Evolutionary conservation across 1,140 invertebrate species (phyloP), one percentile per base, ranked within the genome.

Genomic region (Charaxes varanes): DNA sequence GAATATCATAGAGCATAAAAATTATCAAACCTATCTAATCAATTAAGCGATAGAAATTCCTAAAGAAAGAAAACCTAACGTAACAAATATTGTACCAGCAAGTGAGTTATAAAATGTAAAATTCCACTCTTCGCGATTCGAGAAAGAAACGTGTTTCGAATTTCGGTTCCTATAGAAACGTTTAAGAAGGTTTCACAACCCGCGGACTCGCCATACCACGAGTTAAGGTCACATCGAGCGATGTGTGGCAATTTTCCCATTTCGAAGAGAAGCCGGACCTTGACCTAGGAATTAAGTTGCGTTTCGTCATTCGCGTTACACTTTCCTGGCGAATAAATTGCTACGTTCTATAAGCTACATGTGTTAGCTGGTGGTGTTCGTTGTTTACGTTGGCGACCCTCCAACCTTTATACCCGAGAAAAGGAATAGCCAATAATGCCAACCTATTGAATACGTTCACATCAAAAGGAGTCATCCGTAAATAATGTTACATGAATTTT

Each of bases 221-320:
- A 68, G 74, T 68, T 78, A 79, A 78, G 77, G 73, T 80, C 71
- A 65, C 51, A n/a, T n/a, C n/a, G n/a, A n/a, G n/a, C 43, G 50
- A 62, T 71, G 41, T 82, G 76, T 78, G 72, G 78, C 73, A 82
- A 82, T 82, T 77, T 74, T 78, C 71, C 73, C 78, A 80, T 78
- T 82, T 77, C 76, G 73, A 80, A 78, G 78, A 78, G 62, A 78
- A 80, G 69, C 57, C 44, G 57, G 59, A 72, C 78, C 78, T 82
- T 82, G 78, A 82, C 78, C 78, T 82, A 82, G 76, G 78, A 74
- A 61, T 79, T 67, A 63, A 69, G 68, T 67, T 62, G 62, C 46
- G 47, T 82, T 82, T 82, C 73, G 66, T 72, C 71, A 79, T 53
- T 53, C 50, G 53, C 52, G 53, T 55, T 67, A 62, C 53, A 58